Percentiles rank a stretch among this genome's conserved stretches.
Evolutionary conservation across 2,113 vertebrate species (phyloP).

Genomic region (Typhlomys cinereus): DNA sequence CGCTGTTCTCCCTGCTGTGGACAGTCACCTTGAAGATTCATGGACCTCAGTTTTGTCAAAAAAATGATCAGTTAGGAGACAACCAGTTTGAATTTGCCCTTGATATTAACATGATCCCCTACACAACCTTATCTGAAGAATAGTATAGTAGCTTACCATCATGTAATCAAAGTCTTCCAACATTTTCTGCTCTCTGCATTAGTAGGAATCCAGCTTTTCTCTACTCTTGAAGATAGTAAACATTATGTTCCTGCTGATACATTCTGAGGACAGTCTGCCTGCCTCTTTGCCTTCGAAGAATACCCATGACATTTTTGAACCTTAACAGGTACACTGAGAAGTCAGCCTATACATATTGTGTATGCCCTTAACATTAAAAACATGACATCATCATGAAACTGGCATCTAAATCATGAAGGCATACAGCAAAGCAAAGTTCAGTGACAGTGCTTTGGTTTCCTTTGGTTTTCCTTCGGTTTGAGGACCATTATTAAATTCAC

Average conservation of each 20-base stretch:
- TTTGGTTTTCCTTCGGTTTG: too few species aligned
- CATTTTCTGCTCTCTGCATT: not conserved
- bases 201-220: not conserved
- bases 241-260: slow-evolving; percentile 94
- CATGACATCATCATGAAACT: slow-evolving; percentile 92
- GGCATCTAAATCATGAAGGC: slow-evolving; percentile 95
- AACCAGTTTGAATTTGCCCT: slow-evolving; percentile 94
- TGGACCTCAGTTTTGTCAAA: slow-evolving; percentile 92
- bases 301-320: slow-evolving; percentile 95
- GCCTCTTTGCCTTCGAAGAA: slow-evolving; percentile 90
- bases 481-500: not conserved
- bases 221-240: slow-evolving; percentile 90
- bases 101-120: slow-evolving; percentile 92
- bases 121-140: slow-evolving; percentile 95
- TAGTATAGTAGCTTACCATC: slow-evolving; percentile 91
- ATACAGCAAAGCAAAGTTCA: slow-evolving; percentile 92
- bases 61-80: slow-evolving; percentile 93
- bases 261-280: slow-evolving; percentile 90
- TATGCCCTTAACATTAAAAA: slow-evolving; percentile 96
- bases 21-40: slow-evolving; percentile 79
- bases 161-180: slow-evolving; percentile 86
- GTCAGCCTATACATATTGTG: slow-evolving; percentile 95
- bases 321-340: slow-evolving; percentile 93
- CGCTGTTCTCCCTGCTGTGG: slow-evolving; percentile 82
- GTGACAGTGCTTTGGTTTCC: too few species aligned